Evolutionary conservation across 2,888 invertebrate genomes (phyloP).

Genomic region (Athrips mouffetella): DNA sequence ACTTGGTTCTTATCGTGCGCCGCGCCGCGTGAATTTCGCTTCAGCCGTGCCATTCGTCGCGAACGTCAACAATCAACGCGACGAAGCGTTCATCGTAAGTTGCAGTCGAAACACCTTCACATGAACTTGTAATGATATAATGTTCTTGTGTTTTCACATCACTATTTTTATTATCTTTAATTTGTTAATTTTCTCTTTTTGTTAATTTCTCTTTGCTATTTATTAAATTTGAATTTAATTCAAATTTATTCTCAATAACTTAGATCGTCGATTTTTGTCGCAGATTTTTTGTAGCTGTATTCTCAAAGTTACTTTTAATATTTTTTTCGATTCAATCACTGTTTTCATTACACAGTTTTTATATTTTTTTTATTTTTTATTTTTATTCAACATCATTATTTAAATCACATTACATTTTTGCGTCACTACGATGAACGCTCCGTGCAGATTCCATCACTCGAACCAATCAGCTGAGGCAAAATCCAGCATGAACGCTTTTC

Average conservation of each 20-base stretch:
- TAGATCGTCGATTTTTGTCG: not conserved
- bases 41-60: slow-evolving; percentile 41
- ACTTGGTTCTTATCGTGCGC: slow-evolving; percentile 51
- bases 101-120: slow-evolving; percentile 21
- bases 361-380: no score
- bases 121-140: slow-evolving; percentile 24
- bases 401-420: no score
- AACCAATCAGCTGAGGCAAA: slow-evolving; percentile 57
- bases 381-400: no score
- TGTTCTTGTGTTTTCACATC: not conserved
- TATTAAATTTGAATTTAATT: slow-evolving; percentile 9
- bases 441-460: slow-evolving; percentile 34
- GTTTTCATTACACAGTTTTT: slow-evolving; percentile 7
- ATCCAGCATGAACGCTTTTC: slow-evolving; percentile 42
- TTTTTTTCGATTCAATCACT: slow-evolving; percentile 8
- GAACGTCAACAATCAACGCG: slow-evolving; percentile 60
- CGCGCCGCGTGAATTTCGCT: slow-evolving; percentile 56
- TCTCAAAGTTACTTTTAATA: not conserved
- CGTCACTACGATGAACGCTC: slow-evolving; percentile 48
- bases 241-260: not conserved
- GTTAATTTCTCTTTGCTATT: slow-evolving; percentile 11
- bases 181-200: slow-evolving; percentile 1
- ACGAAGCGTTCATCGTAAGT: slow-evolving; percentile 58
- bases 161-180: not conserved
- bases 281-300: not conserved